Base-by-base conservation (phyloP, 2,888 invertebrate genomes). In the Linnaemya tessellans region DNA sequence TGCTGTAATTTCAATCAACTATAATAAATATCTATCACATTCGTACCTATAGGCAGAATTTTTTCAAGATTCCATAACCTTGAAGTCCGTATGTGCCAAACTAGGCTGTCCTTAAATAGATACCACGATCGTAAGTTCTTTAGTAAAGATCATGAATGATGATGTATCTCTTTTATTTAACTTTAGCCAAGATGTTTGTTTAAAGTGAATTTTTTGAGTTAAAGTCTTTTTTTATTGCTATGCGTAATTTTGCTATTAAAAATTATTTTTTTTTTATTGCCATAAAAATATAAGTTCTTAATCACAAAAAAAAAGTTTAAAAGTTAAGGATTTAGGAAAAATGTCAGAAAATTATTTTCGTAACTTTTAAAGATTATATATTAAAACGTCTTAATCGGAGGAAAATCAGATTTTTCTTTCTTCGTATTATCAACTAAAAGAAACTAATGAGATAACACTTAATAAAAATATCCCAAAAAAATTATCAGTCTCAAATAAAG, bases 201-300 rank as follows among this genome's bases (percentile, higher is more conserved):
- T 80, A 58, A 73, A 49, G 81, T 77, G 67, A 70, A 70, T 84
- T 70, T 78, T 80, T 49, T 65, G 62, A n/a, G 70, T 75, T 60
- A 35, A 51, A 62, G 11, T 20, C 49, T 74, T 54, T 38, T 46
- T 43, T 49, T 71, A 18, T 56, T 43, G 18, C 25, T 58, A 65
- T 15, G 38, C 43, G 54, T 43, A n/a, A n/a, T 60, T 30, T 78
- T 74, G 35, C 54, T 79, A 74, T 78, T 81, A 81, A 78, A 81
- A 81, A 81, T 46, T 81, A 84, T n/a, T n/a, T n/a, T 81, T 84
- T 81, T 79, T 70, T 84, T 84, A 81, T 84, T 81, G 81, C 43
- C 78, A 64, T 46, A 67, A 73, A 56, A 51, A 81, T 74, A 74
- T 81, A 68, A 70, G 68, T 78, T 84, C 73, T 84, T 62, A 75